Evolutionary conservation across 2,113 vertebrate species (phyloP).

Genomic region (Argyrosomus japonicus): DNA sequence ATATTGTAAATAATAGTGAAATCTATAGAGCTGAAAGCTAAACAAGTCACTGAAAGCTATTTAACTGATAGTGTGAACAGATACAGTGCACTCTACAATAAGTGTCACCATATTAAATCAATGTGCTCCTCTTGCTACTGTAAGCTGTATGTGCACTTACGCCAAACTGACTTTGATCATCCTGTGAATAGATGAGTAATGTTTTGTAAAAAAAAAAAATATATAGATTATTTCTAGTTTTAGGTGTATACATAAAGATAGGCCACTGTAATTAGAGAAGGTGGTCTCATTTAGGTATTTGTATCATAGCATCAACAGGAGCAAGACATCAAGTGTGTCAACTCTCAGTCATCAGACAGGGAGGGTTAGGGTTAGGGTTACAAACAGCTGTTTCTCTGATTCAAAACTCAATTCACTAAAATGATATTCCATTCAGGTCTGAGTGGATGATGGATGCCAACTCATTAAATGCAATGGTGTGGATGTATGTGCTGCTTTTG

Average conservation of each 20-base stretch:
- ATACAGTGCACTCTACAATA: conserved; percentile 48
- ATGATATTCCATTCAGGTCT: conserved; percentile 14
- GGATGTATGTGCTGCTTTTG: not conserved
- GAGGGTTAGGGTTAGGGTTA: too few relatives aligned
- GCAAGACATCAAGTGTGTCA: conserved; percentile 5
- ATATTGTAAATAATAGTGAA: conserved; percentile 69
- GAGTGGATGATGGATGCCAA: conserved; percentile 2
- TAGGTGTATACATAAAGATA: conserved; percentile 35
- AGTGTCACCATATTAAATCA: conserved; percentile 58
- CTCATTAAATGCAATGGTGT: not conserved
- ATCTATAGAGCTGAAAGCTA: conserved; percentile 57
- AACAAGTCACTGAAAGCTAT: conserved; percentile 55
- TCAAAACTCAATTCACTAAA: conserved; percentile 4
- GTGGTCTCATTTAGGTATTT: conserved; percentile 49
- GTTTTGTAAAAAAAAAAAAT: conserved; percentile 46
- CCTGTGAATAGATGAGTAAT: conserved; percentile 62
- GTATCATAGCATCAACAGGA: conserved; percentile 43
- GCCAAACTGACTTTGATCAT: conserved; percentile 64
- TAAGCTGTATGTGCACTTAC: conserved; percentile 66
- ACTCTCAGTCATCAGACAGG: conserved; percentile 18
- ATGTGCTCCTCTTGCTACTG: conserved; percentile 57
- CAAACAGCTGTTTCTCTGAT: conserved; percentile 12
- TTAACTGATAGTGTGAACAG: conserved; percentile 29
- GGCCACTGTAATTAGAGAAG: conserved; percentile 51
- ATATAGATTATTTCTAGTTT: conserved; percentile 59